Evolutionary conservation across 2,888 invertebrate species (phyloP).

Genomic region (Leptinotarsa peninsularis): DNA sequence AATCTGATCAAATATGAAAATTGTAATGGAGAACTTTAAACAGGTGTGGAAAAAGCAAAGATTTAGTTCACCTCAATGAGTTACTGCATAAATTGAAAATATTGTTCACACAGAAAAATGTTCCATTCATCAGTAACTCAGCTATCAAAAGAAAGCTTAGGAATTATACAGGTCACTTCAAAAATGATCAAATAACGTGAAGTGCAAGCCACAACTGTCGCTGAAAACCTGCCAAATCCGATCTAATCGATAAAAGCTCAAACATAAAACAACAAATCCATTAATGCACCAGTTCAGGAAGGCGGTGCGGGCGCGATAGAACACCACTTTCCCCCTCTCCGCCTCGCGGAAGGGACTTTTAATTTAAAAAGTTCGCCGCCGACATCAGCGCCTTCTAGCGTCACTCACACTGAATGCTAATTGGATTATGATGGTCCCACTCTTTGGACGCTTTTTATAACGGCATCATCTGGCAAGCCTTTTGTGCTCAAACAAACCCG

Average conservation of each 20-base stretch:
- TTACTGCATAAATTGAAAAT: no score
- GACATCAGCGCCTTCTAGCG: conserved; percentile 51
- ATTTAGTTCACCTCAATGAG: no score
- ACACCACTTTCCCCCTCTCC: conserved; percentile 33
- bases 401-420: conserved; percentile 63
- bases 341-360: conserved; percentile 54
- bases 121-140: no score
- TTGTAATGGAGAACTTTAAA: no score
- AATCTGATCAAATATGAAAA: no score
- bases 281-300: conserved; percentile 53
- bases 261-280: conserved; percentile 59
- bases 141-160: background rate
- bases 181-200: background rate
- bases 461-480: conserved; percentile 59
- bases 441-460: conserved; percentile 60
- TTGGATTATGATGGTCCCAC: conserved; percentile 64
- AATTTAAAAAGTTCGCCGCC: conserved; percentile 62
- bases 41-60: no score
- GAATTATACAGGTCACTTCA: background rate
- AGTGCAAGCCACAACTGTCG: conserved; percentile 8
- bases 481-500: conserved; percentile 44
- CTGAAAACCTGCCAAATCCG: conserved; percentile 39
- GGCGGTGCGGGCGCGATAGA: conserved; percentile 26
- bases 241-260: conserved; percentile 51
- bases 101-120: no score